Base-by-base conservation (phyloP, 2,113 vertebrate genomes). In the Hipposideros armiger region DNA sequence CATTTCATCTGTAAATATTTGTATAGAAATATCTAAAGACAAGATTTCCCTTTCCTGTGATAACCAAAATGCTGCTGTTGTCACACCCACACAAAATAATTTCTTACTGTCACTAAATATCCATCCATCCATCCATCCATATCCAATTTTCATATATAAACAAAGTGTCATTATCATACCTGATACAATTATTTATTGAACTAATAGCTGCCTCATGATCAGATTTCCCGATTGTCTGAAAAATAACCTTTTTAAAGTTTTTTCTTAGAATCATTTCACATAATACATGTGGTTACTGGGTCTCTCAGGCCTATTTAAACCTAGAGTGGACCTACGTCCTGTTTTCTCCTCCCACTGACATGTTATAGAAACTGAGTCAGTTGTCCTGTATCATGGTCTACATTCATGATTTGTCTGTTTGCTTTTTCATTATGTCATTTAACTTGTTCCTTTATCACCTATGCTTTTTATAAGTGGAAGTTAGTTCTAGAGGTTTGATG, bases 181-280 rank as follows among this genome's bases (percentile, higher is more conserved):
- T 95, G 87, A 40, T 96, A 83, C 32, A 90, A 92, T 73, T 78
- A 62, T n/a, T 24, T 67, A 60, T 50, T 72, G 56, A 87, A 52
- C 2, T 72, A 64, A 40, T 92, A 74, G 11, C 7, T 24, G 52
- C 47, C 45, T 95, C 40, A 73, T 83, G 77, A 91, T 69, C 52
- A 73, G 14, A 90, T 64, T 80, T 76, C 4, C 4, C 42, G 3
- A 20, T 60, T 77, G 60, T 60, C 13, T 64, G 56, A 87, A 54
- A 78, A 87, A 45, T 78, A 42, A 42, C 17, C 24, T 67, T 82
- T 83, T 73, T n/a, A 8, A 47, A 62, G 72, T 42, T 22, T 83
- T 82, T 90, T 93, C 26, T 94, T 91, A 73, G 54, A 78, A 17
- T 56, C n/a, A 10, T 4, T 70, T 77, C 9, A 52, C 42, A 73